Percentiles rank a stretch among this genome's conserved stretches.
phyloP scores from a whole-genome alignment of 2,888 invertebrate genomes.

The Galerucella calmariensis region DNA sequence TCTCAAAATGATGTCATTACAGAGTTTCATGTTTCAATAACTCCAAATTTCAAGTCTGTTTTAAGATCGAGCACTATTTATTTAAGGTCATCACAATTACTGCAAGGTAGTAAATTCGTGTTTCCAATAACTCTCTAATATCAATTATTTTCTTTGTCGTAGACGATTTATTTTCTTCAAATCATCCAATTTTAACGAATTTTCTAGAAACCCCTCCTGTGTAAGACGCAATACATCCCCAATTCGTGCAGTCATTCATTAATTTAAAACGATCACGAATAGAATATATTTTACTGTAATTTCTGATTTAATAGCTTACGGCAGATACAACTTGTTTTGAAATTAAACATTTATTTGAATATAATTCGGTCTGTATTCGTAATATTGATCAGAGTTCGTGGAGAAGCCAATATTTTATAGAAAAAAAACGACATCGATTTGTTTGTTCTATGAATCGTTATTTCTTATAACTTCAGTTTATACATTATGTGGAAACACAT shows the following conservation, averaged over 20 bases:
- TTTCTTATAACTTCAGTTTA: no score
- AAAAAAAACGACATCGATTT: neutral
- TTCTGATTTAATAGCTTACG: constrained; percentile 28
- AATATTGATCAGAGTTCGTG: neutral
- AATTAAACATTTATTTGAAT: constrained; percentile 14
- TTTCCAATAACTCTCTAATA: no score
- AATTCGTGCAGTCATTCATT: constrained; percentile 28
- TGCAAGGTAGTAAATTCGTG: no score
- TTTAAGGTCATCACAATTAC: no score
- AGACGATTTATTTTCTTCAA: no score
- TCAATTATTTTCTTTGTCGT: no score
- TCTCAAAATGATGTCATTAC: no score
- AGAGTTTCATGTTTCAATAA: no score
- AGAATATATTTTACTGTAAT: constrained; percentile 16
- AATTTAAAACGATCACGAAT: constrained; percentile 27
- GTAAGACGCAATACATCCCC: constrained; percentile 14
- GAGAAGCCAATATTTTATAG: neutral
- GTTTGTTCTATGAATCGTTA: neutral
- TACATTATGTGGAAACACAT: no score
- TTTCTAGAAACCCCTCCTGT: constrained; percentile 18
- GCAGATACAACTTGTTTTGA: constrained; percentile 3
- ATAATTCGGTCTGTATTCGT: neutral
- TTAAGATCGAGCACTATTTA: no score
- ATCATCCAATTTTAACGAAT: neutral
- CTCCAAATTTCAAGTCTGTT: no score